phyloP scores from a whole-genome alignment of 2,888 invertebrate species.

The Theodoxus fluviatilis region DNA sequence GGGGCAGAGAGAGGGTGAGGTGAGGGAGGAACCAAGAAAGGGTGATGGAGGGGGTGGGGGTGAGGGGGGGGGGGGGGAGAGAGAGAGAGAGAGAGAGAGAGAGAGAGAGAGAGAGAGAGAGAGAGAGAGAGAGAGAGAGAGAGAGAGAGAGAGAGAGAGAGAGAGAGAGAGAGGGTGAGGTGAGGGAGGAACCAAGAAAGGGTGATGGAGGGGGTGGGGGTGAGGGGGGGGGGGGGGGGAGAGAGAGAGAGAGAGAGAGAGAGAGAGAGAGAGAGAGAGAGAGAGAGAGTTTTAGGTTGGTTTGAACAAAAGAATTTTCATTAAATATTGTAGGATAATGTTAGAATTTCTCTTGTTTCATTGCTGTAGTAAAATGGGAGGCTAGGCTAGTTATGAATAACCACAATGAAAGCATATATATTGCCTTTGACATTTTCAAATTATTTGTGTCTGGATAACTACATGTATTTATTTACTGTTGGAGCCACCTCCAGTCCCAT shows the following conservation, averaged over 20 bases:
- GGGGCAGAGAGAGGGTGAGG: not conserved
- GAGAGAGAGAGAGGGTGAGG: not conserved
- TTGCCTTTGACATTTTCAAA: no score
- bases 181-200: not conserved
- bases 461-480: no score
- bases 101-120: constrained; percentile 15
- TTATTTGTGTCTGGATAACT: no score
- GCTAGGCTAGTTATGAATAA: no score
- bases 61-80: not conserved
- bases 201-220: not conserved
- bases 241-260: constrained; percentile 8
- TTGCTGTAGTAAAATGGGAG: no score
- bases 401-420: no score
- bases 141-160: constrained; percentile 15
- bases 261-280: not conserved
- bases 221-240: not conserved
- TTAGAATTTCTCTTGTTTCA: no score
- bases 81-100: not conserved
- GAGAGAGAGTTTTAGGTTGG: no score
- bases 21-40: not conserved
- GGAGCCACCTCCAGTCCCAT: no score
- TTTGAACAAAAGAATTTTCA: no score
- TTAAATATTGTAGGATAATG: no score
- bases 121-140: constrained; percentile 16
- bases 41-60: not conserved